Percentiles rank a stretch among this genome's conserved stretches.
Conservation (phyloP, 1,140 invertebrate species). For the Sitobion miscanthi region DNA sequence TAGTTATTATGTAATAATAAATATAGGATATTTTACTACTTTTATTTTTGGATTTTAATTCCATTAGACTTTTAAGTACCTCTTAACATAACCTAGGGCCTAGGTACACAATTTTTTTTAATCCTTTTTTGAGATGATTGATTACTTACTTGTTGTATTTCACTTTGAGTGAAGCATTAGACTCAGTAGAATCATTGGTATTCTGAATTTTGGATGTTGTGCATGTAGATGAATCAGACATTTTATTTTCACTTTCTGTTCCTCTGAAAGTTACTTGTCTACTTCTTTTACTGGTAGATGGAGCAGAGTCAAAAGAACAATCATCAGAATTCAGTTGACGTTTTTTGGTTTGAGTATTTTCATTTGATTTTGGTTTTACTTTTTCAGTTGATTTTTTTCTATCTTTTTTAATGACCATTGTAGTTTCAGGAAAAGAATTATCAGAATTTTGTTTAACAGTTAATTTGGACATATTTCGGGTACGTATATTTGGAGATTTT, state of each 20-base stretch:
- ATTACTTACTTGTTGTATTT: constrained; percentile 40
- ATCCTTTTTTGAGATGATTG: no score
- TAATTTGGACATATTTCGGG: constrained; percentile 4
- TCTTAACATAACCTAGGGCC: no score
- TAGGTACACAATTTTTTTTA: no score
- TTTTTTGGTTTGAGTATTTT: constrained; percentile 1
- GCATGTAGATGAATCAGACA: not conserved
- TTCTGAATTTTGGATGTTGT: not conserved
- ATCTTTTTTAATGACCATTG: not conserved
- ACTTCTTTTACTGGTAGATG: not conserved
- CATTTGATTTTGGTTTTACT: not conserved
- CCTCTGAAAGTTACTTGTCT: not conserved
- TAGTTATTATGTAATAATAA: no score
- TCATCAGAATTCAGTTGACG: not conserved
- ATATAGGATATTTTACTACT: no score
- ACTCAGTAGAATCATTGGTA: not conserved
- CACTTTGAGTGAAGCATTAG: not conserved
- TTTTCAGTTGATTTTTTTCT: not conserved
- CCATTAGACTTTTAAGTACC: no score
- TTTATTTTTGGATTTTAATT: no score
- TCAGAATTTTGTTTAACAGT: not conserved
- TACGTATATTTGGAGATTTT: not conserved
- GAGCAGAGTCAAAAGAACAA: constrained; percentile 1
- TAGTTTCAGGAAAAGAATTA: constrained; percentile 3
- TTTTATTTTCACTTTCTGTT: not conserved